Percentiles rank a stretch among this genome's conserved stretches.
Evolutionary conservation across 1,140 invertebrate genomes (phyloP).

Genomic region (Sminthurides bifidus): DNA sequence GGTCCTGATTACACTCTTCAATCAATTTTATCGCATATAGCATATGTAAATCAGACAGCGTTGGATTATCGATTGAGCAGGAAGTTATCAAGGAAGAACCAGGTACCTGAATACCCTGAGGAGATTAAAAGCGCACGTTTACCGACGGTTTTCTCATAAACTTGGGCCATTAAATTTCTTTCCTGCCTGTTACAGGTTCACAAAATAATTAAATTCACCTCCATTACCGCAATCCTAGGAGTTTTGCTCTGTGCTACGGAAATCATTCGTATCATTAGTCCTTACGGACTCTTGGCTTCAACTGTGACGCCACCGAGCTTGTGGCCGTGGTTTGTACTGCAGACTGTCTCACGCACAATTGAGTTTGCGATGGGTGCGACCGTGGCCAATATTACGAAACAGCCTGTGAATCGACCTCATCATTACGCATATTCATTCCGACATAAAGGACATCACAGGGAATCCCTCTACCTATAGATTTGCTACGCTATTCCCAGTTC

Average conservation of each 20-base stretch:
- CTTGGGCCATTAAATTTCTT: neutral
- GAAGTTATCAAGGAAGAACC: conserved; percentile 28
- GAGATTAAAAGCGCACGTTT: neutral
- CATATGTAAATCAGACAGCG: conserved; percentile 46
- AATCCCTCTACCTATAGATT: conserved; percentile 39
- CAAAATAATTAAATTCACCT: conserved; percentile 31
- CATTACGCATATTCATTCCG: conserved; percentile 42
- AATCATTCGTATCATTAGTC: conserved; percentile 42
- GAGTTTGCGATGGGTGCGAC: conserved; percentile 44
- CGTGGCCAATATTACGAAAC: conserved; percentile 50
- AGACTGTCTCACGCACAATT: conserved; percentile 42
- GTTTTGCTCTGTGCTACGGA: conserved; percentile 43
- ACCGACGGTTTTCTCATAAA: neutral
- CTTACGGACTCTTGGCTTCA: conserved; percentile 37
- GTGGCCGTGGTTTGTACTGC: conserved; percentile 46
- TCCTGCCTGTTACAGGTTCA: conserved; percentile 17
- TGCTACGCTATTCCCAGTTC: neutral
- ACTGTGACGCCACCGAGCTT: conserved; percentile 23
- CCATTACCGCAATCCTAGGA: conserved; percentile 39
- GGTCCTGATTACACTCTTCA: conserved; percentile 39
- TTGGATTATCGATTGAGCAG: conserved; percentile 33
- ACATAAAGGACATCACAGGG: conserved; percentile 38
- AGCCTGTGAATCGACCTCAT: conserved; percentile 44
- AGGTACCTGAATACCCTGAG: conserved; percentile 12
- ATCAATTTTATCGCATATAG: conserved; percentile 49